A percentile compares a stretch with the other conserved stretches of the same genome.
Evolutionary conservation across 2,888 invertebrate species (phyloP).

Genomic region (Oxytorus armatus): DNA sequence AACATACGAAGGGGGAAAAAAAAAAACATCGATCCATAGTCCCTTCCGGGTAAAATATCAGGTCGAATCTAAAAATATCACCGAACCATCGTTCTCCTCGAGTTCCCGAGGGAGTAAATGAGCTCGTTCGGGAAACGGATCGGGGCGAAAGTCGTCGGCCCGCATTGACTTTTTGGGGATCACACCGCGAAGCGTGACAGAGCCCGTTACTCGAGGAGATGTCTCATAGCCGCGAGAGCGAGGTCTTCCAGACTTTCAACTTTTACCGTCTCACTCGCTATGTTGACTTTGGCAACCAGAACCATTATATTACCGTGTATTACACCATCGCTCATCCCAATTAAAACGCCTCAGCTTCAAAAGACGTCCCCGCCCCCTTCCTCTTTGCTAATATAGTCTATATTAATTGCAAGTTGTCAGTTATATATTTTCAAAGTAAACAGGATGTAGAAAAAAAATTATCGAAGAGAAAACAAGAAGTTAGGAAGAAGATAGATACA

Average conservation of each 20-base stretch:
- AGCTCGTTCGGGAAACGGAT: conserved; percentile 55
- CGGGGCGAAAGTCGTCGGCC: conserved; percentile 33
- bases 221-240: conserved; percentile 56
- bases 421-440: conserved; percentile 1
- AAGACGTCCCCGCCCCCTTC: conserved; percentile 5
- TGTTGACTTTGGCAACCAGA: conserved; percentile 69
- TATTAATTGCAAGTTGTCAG: not conserved
- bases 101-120: conserved; percentile 3
- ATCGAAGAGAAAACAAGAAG: not conserved
- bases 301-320: conserved; percentile 37
- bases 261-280: conserved; percentile 57
- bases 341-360: conserved; percentile 45
- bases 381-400: not conserved
- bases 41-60: conserved; percentile 38
- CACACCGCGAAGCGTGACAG: not conserved
- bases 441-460: not conserved
- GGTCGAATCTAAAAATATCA: conserved; percentile 52
- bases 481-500: not conserved
- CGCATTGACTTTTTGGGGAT: conserved; percentile 31
- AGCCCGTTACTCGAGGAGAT: conserved; percentile 37
- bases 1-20: not conserved
- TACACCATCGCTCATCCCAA: conserved; percentile 58
- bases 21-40: conserved; percentile 27
- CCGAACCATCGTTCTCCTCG: conserved; percentile 7
- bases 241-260: conserved; percentile 51